These are phyloP conservation scores for Danio tinwini DNA, from an alignment of 2,797 vertebrate genomes.

Conservation along the genomic window DNA sequence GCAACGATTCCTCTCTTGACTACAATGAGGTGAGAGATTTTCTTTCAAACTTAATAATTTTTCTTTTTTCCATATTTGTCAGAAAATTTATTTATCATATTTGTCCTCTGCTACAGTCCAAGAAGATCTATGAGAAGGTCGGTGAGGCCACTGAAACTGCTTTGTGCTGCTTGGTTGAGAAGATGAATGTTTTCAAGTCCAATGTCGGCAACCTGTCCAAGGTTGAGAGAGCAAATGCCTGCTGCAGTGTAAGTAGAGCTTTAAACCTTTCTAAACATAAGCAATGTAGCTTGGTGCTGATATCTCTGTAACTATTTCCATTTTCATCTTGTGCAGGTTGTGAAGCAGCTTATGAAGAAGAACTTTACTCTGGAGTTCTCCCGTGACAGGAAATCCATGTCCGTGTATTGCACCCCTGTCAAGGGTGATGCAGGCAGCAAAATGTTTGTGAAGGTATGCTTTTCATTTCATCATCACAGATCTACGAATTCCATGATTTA, in stretches of 20 bases:
- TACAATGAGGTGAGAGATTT: conserved; percentile 86
- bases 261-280: not conserved
- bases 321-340: conserved; percentile 75
- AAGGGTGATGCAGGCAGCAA: conserved; percentile 92
- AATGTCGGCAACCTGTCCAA: conserved; percentile 81
- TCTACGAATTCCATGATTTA: not conserved
- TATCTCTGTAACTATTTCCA: not conserved
- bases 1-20: conserved; percentile 95
- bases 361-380: conserved; percentile 96
- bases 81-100: not conserved
- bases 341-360: conserved; percentile 96
- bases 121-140: conserved; percentile 93
- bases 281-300: not conserved
- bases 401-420: conserved; percentile 88
- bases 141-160: conserved; percentile 94
- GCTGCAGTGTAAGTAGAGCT: conserved; percentile 80
- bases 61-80: not conserved
- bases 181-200: conserved; percentile 93
- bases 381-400: conserved; percentile 97
- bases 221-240: conserved; percentile 89
- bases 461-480: not conserved
- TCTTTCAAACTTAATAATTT: conserved; percentile 11
- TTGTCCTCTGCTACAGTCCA: conserved; percentile 73
- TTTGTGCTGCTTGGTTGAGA: conserved; percentile 91
- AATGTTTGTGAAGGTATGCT: conserved; percentile 91